phyloP scores from a whole-genome alignment of 1,140 invertebrate genomes.

The Colletes latitarsis region DNA sequence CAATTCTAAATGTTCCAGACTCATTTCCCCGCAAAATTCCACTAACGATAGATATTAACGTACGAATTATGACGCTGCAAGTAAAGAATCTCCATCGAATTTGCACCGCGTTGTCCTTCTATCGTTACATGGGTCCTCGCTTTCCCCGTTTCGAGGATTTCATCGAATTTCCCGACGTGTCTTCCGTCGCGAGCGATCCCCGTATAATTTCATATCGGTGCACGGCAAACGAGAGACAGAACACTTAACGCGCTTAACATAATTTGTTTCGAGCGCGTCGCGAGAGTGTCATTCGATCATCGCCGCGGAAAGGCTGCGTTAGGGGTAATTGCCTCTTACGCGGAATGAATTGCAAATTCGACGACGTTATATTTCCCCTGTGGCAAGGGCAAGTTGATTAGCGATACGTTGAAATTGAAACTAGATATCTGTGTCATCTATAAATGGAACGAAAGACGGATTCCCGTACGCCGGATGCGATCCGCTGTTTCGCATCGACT shows the following conservation, averaged over 20 bases:
- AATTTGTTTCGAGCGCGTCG: constrained; percentile 27
- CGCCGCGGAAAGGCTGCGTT: no score
- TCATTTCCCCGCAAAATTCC: no score
- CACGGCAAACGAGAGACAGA: background rate
- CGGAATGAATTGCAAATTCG: constrained; percentile 57
- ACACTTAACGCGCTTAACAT: constrained; percentile 29
- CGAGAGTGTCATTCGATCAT: constrained; percentile 3
- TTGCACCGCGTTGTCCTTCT: background rate
- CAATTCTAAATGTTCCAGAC: no score
- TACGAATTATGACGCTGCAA: no score
- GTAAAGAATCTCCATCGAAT: background rate
- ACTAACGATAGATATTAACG: no score
- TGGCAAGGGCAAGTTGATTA: constrained; percentile 63
- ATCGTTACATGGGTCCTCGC: no score
- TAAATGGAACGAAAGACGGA: constrained; percentile 29
- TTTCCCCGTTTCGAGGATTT: background rate
- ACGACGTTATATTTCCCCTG: constrained; percentile 48
- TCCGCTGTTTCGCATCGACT: no score
- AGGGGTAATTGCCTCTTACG: background rate
- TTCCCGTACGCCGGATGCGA: background rate
- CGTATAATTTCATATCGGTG: background rate
- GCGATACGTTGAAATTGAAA: constrained; percentile 62
- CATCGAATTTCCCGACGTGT: background rate
- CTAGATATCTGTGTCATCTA: constrained; percentile 67
- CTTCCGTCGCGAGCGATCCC: background rate